A percentile compares a stretch with the other conserved stretches of the same genome.
phyloP scores from a whole-genome alignment of 2,888 invertebrate species.

The Hydriomena furcata region DNA sequence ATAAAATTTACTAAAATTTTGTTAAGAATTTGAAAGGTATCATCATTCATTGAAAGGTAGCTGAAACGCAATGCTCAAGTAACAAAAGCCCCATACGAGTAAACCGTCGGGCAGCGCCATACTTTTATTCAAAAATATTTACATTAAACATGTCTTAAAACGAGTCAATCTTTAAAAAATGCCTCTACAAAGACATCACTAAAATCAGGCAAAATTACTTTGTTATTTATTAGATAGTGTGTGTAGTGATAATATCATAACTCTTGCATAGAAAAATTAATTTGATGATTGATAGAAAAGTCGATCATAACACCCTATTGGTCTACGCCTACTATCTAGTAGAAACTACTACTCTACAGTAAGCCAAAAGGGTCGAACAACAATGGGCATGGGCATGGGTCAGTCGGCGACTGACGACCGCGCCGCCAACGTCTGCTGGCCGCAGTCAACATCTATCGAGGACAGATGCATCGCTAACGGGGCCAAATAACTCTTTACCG shows the following conservation, averaged over 20 bases:
- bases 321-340: constrained; percentile 81
- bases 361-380: constrained; percentile 82
- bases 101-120: constrained; percentile 71
- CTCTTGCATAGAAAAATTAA: constrained; percentile 81
- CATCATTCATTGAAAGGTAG: constrained; percentile 72
- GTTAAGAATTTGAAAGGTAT: constrained; percentile 63
- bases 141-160: constrained; percentile 75
- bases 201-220: constrained; percentile 77
- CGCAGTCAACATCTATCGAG: constrained; percentile 76
- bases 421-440: constrained; percentile 52
- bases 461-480: constrained; percentile 85
- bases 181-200: constrained; percentile 81
- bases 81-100: constrained; percentile 75
- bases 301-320: constrained; percentile 81
- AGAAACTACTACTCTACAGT: constrained; percentile 80
- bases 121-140: constrained; percentile 74
- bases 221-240: constrained; percentile 72
- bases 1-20: constrained; percentile 59
- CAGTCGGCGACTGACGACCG: constrained; percentile 52
- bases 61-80: constrained; percentile 58
- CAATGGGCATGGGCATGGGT: constrained; percentile 59
- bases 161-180: constrained; percentile 74
- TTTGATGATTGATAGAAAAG: constrained; percentile 80
- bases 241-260: constrained; percentile 78
- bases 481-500: constrained; percentile 83